phyloP scores from a whole-genome alignment of 2,888 invertebrate species.

The Dryocosmus kuriphilus region DNA sequence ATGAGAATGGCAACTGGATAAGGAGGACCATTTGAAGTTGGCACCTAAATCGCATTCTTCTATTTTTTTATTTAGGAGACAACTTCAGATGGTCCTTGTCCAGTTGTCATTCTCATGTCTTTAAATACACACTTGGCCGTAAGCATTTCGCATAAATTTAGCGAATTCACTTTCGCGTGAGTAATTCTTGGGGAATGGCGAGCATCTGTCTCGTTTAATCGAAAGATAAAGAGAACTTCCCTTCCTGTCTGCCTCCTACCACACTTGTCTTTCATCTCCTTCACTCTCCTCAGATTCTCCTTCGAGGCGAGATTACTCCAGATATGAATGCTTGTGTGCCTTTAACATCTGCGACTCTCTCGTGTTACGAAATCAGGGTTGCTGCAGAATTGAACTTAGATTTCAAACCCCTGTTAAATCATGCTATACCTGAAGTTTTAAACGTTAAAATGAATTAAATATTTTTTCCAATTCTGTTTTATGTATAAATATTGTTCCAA shows the following conservation, averaged over 20 bases:
- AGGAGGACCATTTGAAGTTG: too few relatives aligned
- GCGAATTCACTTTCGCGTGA: conserved; percentile 17
- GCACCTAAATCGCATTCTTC: too few relatives aligned
- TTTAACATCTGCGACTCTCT: conserved; percentile 23
- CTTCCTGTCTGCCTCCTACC: conserved; percentile 21
- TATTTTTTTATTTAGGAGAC: too few relatives aligned
- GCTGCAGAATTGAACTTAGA: not conserved
- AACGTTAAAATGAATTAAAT: too few relatives aligned
- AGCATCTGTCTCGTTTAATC: conserved; percentile 39
- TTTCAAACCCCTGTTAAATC: not conserved
- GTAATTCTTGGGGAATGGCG: conserved; percentile 23
- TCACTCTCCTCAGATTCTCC: conserved; percentile 27
- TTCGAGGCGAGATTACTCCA: conserved; percentile 23
- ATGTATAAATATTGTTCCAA: too few relatives aligned
- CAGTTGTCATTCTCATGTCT: too few relatives aligned
- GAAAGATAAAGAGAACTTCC: conserved; percentile 39
- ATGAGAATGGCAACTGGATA: too few relatives aligned
- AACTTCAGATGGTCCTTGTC: too few relatives aligned
- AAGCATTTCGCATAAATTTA: conserved; percentile 26
- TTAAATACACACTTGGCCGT: not conserved
- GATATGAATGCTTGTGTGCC: conserved; percentile 1
- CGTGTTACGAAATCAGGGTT: not conserved
- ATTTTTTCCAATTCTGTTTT: too few relatives aligned
- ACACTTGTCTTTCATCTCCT: conserved; percentile 35
- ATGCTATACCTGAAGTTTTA: too few relatives aligned